phyloP scores from a whole-genome alignment of 2,113 vertebrate species.

The Sander lucioperca region DNA sequence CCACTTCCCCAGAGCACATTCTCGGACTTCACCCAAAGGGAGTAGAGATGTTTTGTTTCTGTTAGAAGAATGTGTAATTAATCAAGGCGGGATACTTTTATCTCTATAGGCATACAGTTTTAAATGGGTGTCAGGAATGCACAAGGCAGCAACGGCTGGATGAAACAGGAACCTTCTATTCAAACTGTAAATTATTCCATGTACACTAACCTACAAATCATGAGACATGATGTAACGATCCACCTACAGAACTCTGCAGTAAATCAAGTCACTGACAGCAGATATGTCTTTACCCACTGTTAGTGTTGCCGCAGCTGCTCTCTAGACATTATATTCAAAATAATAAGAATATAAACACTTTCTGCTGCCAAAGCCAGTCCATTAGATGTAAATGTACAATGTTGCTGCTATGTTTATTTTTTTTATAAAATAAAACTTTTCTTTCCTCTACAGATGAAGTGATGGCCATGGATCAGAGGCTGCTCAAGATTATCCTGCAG shows the following conservation, averaged over 20 bases:
- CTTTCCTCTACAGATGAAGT: conserved; percentile 86
- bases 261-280: conserved; percentile 18
- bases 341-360: not conserved
- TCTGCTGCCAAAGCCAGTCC: not conserved
- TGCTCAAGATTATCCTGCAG: conserved; percentile 90
- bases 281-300: conserved; percentile 4
- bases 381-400: not conserved
- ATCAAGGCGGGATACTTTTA: conserved; percentile 7
- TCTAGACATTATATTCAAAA: not conserved
- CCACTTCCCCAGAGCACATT: conserved; percentile 1
- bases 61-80: conserved; percentile 30
- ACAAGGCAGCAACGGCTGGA: conserved; percentile 13
- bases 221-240: no score
- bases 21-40: not conserved
- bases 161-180: conserved; percentile 1
- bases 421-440: not conserved
- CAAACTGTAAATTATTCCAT: not conserved
- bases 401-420: not conserved
- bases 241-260: not conserved
- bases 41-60: conserved; percentile 19
- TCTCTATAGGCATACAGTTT: conserved; percentile 1
- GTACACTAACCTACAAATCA: not conserved
- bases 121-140: conserved; percentile 18
- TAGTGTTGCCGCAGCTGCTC: not conserved
- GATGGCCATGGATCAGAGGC: conserved; percentile 91